These are phyloP conservation scores for Ischnus inquisitorius DNA, from an alignment of 2,888 invertebrate genomes.

Conservation along the genomic window DNA sequence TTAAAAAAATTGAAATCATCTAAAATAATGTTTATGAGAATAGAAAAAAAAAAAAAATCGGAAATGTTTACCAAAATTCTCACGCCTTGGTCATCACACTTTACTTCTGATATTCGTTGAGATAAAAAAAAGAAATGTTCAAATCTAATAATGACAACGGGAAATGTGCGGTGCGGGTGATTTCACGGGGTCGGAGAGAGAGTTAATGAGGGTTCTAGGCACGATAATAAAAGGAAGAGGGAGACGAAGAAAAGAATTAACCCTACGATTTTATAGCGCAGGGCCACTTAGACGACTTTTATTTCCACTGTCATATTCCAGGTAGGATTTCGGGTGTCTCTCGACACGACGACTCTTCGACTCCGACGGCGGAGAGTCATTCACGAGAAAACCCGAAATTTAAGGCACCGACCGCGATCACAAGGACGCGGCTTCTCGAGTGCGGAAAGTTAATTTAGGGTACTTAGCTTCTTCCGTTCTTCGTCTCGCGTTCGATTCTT, in stretches of 20 bases:
- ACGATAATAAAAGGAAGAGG: slow-evolving; percentile 49
- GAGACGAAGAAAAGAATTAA: slow-evolving; percentile 15
- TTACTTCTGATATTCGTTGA: slow-evolving; percentile 10
- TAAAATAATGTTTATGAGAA: too few species aligned
- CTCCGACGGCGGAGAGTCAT: slow-evolving; percentile 1
- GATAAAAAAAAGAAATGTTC: background rate
- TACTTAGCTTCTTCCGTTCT: background rate
- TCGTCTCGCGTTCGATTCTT: background rate
- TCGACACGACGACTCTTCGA: background rate
- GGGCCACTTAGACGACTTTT: slow-evolving; percentile 60
- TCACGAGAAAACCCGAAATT: slow-evolving; percentile 13
- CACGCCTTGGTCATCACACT: slow-evolving; percentile 23
- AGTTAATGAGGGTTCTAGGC: slow-evolving; percentile 59
- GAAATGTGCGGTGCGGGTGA: slow-evolving; percentile 31
- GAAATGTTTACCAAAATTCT: slow-evolving; percentile 7
- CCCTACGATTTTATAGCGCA: slow-evolving; percentile 50
- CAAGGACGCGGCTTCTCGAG: slow-evolving; percentile 3
- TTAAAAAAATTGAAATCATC: too few species aligned
- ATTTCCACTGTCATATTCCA: slow-evolving; percentile 64
- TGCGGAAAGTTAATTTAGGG: background rate
- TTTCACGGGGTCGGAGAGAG: slow-evolving; percentile 18
- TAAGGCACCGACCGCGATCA: slow-evolving; percentile 33
- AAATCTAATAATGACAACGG: slow-evolving; percentile 54
- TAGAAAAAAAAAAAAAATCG: too few species aligned
- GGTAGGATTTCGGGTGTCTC: slow-evolving; percentile 57